A percentile compares a stretch with the other conserved stretches of the same genome.
These are phyloP conservation scores for Vesta saturnalis DNA, from an alignment of 2,888 invertebrate species.

Conservation along the genomic window DNA sequence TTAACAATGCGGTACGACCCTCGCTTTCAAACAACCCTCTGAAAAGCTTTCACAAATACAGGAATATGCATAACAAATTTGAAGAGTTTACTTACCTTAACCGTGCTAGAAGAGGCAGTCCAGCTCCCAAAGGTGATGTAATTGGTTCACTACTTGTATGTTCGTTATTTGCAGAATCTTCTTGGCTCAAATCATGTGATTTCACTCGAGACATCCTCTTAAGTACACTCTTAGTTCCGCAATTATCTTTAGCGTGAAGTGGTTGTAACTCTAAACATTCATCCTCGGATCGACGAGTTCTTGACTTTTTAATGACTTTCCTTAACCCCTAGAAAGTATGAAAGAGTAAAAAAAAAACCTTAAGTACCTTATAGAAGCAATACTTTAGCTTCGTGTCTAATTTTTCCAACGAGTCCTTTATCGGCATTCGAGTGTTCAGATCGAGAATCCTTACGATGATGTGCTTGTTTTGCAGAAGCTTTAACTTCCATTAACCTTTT, in stretches of 20 bases:
- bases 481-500: conserved; percentile 87
- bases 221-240: conserved; percentile 67
- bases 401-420: conserved; percentile 83
- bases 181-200: conserved; percentile 74
- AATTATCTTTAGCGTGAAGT: conserved; percentile 59
- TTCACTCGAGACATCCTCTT: conserved; percentile 80
- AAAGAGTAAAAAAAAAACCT: conserved; percentile 4
- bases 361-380: neutral
- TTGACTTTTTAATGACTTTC: conserved; percentile 69
- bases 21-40: neutral
- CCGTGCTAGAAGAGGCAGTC: conserved; percentile 80
- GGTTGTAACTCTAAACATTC: conserved; percentile 75
- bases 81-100: conserved; percentile 61
- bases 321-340: conserved; percentile 64
- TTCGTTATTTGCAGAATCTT: conserved; percentile 55
- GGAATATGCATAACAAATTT: neutral
- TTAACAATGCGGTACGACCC: neutral
- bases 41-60: no score
- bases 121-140: conserved; percentile 83
- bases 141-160: conserved; percentile 66
- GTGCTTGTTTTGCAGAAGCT: conserved; percentile 59
- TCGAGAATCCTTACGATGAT: conserved; percentile 44
- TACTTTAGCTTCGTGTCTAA: conserved; percentile 84
- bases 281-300: conserved; percentile 63
- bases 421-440: conserved; percentile 47